Evolutionary conservation across 2,113 vertebrate genomes (phyloP).

Genomic region (Phaethornis superciliosus): DNA sequence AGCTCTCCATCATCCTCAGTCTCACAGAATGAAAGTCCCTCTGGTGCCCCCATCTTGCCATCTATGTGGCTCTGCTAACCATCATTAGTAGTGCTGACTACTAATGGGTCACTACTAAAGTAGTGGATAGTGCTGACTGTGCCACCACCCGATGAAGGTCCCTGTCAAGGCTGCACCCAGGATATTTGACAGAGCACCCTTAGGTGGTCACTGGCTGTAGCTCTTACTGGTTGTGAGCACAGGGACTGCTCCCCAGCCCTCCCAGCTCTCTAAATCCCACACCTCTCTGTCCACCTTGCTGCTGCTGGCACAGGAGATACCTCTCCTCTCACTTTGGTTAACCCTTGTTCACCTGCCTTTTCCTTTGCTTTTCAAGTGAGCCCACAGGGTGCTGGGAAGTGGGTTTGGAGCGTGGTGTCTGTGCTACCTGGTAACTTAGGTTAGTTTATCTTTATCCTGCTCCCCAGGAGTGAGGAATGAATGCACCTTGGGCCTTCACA

Average conservation of each 20-base stretch:
- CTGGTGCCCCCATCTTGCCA: fast-evolving
- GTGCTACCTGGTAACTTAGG: neutral
- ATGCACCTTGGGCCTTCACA: neutral
- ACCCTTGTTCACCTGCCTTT: neutral
- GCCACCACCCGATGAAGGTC: neutral
- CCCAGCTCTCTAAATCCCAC: neutral
- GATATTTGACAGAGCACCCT: neutral
- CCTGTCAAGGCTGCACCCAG: neutral
- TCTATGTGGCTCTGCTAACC: neutral
- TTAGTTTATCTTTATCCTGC: neutral
- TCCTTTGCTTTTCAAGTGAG: neutral
- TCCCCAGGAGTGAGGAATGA: neutral
- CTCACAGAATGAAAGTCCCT: neutral
- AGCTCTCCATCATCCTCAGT: neutral
- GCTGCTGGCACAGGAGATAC: neutral
- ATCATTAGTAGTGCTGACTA: neutral
- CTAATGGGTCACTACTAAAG: no score
- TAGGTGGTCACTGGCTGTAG: neutral
- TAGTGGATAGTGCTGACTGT: neutral
- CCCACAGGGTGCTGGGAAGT: neutral
- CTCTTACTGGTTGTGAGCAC: neutral
- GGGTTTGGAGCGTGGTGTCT: neutral
- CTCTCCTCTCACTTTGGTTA: neutral
- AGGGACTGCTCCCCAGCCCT: neutral
- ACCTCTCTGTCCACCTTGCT: neutral